Evolutionary conservation across 1,140 invertebrate genomes (phyloP).

Genomic region (Zaprionus camerounensis): DNA sequence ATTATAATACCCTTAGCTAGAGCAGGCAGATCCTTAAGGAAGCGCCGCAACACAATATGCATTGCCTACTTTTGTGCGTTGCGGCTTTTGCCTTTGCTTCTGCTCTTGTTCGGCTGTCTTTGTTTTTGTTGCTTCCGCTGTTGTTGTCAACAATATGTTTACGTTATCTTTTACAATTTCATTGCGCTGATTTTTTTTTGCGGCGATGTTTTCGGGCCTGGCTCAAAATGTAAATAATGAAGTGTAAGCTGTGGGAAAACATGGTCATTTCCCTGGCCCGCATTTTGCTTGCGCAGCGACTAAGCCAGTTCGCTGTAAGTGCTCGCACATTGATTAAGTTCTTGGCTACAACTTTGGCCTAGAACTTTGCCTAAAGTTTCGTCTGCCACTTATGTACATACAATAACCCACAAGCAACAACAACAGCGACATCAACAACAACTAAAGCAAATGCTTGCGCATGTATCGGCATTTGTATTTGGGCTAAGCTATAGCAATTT

Average conservation of each 20-base stretch:
- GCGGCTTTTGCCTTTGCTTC: constrained; percentile 18
- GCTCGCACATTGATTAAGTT: constrained; percentile 74
- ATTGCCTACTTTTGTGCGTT: constrained; percentile 68
- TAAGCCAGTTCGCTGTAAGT: constrained; percentile 64
- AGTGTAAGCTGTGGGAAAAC: constrained; percentile 49
- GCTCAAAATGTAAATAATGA: constrained; percentile 72
- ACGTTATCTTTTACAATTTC: constrained; percentile 80
- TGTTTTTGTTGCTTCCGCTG: constrained; percentile 42
- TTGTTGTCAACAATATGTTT: constrained; percentile 75
- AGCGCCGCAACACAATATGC: constrained; percentile 39
- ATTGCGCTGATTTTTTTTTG: constrained; percentile 44
- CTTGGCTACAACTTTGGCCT: constrained; percentile 37
- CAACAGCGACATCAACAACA: constrained; percentile 29
- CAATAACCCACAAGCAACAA: constrained; percentile 46
- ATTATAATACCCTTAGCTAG: background rate
- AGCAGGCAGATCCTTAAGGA: constrained; percentile 30
- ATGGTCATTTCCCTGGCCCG: constrained; percentile 18
- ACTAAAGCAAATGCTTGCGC: constrained; percentile 24
- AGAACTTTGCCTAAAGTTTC: constrained; percentile 71
- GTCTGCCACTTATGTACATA: constrained; percentile 66
- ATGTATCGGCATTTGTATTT: constrained; percentile 73
- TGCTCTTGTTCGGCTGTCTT: constrained; percentile 12
- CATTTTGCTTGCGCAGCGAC: constrained; percentile 18
- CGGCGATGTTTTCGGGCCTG: background rate
- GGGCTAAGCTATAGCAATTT: constrained; percentile 69